Percentiles rank a stretch among this genome's conserved stretches.
These are phyloP conservation scores for Cepaea hortensis DNA, from an alignment of 2,888 invertebrate genomes.

Conservation along the genomic window DNA sequence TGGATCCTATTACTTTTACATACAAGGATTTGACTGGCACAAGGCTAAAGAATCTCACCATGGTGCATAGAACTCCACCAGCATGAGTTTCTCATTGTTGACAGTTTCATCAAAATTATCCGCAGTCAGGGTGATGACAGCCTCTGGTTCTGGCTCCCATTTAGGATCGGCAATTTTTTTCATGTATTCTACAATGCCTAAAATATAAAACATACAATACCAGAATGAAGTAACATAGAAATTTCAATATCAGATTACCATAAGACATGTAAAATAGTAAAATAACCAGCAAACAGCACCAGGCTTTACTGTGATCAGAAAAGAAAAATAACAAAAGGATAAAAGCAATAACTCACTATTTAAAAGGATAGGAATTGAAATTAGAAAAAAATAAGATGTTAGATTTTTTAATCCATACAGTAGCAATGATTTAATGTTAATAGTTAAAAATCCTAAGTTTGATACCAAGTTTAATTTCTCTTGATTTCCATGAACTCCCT, in stretches of 20 bases:
- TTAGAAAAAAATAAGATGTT: too few relatives aligned
- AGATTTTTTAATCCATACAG: too few relatives aligned
- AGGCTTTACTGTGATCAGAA: too few relatives aligned
- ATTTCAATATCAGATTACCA: background rate
- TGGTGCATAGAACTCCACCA: slow-evolving; percentile 81
- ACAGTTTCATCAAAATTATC: slow-evolving; percentile 76
- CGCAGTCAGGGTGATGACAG: slow-evolving; percentile 77
- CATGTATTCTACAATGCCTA: slow-evolving; percentile 79
- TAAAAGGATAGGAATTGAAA: too few relatives aligned
- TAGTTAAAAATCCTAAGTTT: too few relatives aligned
- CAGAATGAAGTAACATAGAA: background rate
- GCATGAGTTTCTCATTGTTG: slow-evolving; percentile 76
- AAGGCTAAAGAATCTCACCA: slow-evolving; percentile 75
- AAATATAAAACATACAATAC: background rate
- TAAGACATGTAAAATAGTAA: background rate
- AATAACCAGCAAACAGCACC: background rate
- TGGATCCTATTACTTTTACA: too few relatives aligned
- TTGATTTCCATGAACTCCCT: too few relatives aligned
- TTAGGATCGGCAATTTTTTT: slow-evolving; percentile 77
- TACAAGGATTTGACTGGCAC: too few relatives aligned
- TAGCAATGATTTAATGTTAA: too few relatives aligned
- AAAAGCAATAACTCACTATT: too few relatives aligned
- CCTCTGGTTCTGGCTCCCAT: slow-evolving; percentile 79
- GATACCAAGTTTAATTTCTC: too few relatives aligned
- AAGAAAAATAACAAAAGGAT: too few relatives aligned